Conservation (phyloP, 2,888 invertebrate genomes). For the Rapana venosa region DNA sequence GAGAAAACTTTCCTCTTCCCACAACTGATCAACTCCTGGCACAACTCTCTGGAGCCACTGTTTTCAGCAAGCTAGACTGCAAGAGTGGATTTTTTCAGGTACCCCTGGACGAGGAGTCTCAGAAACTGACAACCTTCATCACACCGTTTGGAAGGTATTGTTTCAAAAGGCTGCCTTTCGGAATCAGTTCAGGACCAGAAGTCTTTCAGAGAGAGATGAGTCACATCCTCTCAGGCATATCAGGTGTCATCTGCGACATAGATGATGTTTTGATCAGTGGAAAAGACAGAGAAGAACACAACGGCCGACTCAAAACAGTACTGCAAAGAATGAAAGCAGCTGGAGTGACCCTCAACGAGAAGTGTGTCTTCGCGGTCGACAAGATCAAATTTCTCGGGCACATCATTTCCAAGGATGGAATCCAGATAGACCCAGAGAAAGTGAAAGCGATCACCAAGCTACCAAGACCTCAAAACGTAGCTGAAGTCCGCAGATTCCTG, state of each 20-base stretch:
- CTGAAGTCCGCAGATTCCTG: background rate
- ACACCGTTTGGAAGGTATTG: conserved; percentile 42
- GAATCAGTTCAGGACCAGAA: conserved; percentile 39
- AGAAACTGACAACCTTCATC: conserved; percentile 39
- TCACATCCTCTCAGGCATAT: conserved; percentile 22
- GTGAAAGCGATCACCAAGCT: background rate
- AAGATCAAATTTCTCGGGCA: background rate
- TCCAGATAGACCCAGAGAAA: background rate
- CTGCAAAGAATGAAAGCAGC: background rate
- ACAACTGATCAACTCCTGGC: conserved; percentile 33
- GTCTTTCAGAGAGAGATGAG: conserved; percentile 40
- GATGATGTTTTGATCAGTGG: conserved; percentile 47
- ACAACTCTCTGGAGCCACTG: conserved; percentile 9
- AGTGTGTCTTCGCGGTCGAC: background rate
- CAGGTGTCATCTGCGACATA: conserved; percentile 52
- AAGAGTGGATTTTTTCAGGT: conserved; percentile 15
- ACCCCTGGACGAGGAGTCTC: conserved; percentile 1
- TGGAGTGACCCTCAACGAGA: background rate
- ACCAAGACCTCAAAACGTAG: background rate
- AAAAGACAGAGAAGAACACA: background rate
- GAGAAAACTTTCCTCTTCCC: conserved; percentile 12
- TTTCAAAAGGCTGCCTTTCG: conserved; percentile 36
- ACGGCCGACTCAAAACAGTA: background rate
- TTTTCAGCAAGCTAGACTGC: conserved; percentile 37
- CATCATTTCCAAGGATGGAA: background rate